A percentile compares a stretch with the other conserved stretches of the same genome.
phyloP scores from a whole-genome alignment of 2,888 invertebrate genomes.

The Harmothoe impar region DNA sequence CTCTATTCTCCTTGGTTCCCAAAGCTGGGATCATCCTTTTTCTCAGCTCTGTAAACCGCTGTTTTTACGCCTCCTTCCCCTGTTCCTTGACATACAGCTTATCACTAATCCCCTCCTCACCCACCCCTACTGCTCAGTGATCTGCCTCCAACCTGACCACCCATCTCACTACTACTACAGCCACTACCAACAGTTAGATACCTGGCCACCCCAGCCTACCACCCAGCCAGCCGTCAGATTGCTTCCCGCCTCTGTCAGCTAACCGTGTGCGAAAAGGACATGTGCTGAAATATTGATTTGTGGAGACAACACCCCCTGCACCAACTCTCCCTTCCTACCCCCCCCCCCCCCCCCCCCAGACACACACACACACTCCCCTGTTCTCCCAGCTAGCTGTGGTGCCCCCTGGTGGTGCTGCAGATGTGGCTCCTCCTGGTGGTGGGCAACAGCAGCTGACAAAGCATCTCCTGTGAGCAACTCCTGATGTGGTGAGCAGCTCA shows the following conservation, averaged over 20 bases:
- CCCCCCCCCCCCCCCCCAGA: too few species aligned
- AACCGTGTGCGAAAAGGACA: slow-evolving; percentile 29
- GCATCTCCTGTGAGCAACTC: too few species aligned
- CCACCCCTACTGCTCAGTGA: not conserved
- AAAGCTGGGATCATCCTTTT: not conserved
- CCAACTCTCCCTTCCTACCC: too few species aligned
- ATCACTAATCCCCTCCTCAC: not conserved
- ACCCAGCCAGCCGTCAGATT: slow-evolving; percentile 3
- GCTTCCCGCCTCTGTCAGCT: slow-evolving; percentile 43
- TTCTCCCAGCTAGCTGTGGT: too few species aligned
- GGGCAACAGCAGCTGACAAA: not conserved
- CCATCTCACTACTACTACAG: not conserved
- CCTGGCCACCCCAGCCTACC: not conserved
- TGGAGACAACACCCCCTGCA: not conserved
- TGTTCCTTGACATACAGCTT: not conserved
- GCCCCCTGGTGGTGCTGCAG: not conserved
- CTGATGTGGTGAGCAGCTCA: too few species aligned
- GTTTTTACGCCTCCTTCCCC: not conserved
- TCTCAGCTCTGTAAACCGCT: not conserved
- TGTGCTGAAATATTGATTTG: slow-evolving; percentile 47
- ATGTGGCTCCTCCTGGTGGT: not conserved
- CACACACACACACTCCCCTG: too few species aligned
- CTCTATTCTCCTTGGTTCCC: too few species aligned
- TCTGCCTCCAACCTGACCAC: not conserved
- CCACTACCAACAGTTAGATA: not conserved